Evolutionary conservation across 2,797 vertebrate genomes (phyloP).

Genomic region (Harpagifer antarcticus): DNA sequence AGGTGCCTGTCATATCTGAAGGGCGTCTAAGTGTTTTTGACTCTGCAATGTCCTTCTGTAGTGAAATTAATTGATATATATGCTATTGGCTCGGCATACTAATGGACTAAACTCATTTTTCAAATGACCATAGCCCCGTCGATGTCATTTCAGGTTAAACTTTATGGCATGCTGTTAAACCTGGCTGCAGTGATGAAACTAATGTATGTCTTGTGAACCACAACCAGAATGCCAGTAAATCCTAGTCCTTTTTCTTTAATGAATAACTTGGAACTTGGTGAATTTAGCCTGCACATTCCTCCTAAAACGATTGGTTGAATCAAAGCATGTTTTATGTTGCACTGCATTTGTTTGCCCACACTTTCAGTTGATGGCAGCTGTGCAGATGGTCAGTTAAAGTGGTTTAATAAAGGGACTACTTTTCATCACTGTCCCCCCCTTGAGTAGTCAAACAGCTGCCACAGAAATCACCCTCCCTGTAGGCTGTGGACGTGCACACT

Average conservation of each 20-base stretch:
- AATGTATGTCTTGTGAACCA: slow-evolving; percentile 47
- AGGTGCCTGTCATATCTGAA: slow-evolving; percentile 75
- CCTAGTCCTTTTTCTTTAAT: background rate
- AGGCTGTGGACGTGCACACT: slow-evolving; percentile 26
- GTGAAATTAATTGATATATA: slow-evolving; percentile 73
- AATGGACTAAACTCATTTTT: slow-evolving; percentile 73
- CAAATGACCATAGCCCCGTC: slow-evolving; percentile 59
- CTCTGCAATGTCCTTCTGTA: slow-evolving; percentile 67
- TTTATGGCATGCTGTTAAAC: slow-evolving; percentile 68
- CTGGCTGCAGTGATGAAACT: slow-evolving; percentile 60
- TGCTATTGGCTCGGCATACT: slow-evolving; percentile 67
- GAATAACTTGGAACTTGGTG: background rate
- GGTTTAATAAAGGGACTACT: slow-evolving; percentile 71
- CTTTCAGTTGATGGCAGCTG: slow-evolving; percentile 29
- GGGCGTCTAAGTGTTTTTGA: slow-evolving; percentile 61
- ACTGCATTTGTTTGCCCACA: slow-evolving; percentile 40
- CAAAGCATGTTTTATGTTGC: slow-evolving; percentile 27
- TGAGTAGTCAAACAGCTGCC: slow-evolving; percentile 66
- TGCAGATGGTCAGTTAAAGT: slow-evolving; percentile 78
- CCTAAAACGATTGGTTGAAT: slow-evolving; percentile 23
- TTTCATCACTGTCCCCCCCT: slow-evolving; percentile 65
- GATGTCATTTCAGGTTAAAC: slow-evolving; percentile 62
- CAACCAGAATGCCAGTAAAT: background rate
- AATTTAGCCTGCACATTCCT: slow-evolving; percentile 1
- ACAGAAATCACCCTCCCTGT: slow-evolving; percentile 50